phyloP scores from a whole-genome alignment of 2,888 invertebrate genomes.

The Dioctria rufipes region DNA sequence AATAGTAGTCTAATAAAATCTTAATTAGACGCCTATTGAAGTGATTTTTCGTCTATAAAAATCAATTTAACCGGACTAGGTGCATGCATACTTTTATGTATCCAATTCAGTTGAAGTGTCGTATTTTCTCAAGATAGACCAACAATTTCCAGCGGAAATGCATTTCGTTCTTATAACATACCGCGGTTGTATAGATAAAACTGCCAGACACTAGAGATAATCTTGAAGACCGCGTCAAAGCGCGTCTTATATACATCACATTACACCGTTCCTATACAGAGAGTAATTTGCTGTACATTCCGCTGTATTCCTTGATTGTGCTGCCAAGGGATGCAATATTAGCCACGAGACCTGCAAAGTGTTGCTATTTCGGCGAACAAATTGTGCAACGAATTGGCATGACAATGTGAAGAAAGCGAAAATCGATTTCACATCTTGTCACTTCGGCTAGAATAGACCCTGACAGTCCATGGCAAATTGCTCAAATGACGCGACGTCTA shows the following conservation, averaged over 20 bases:
- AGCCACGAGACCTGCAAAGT: background rate
- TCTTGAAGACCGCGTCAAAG: background rate
- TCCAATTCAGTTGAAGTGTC: background rate
- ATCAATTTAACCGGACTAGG: background rate
- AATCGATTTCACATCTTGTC: conserved; percentile 59
- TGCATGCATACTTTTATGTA: background rate
- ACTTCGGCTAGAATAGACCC: conserved; percentile 52
- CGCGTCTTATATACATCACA: background rate
- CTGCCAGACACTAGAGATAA: conserved; percentile 1
- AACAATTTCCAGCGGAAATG: background rate
- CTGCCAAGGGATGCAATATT: background rate
- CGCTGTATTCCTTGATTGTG: conserved; percentile 27
- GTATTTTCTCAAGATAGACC: background rate
- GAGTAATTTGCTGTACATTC: conserved; percentile 23
- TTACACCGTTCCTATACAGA: background rate
- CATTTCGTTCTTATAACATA: background rate
- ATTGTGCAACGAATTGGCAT: conserved; percentile 53
- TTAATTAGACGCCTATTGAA: conserved; percentile 44
- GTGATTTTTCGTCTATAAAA: conserved; percentile 14
- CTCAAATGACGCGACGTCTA: conserved; percentile 37
- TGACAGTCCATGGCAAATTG: conserved; percentile 52
- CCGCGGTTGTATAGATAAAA: background rate
- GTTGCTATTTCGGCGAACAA: background rate
- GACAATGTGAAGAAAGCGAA: conserved; percentile 58
- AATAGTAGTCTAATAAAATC: conserved; percentile 16